A percentile compares a stretch with the other conserved stretches of the same genome.
Evolutionary conservation across 2,797 vertebrate species (phyloP).

Genomic region (Aeoliscus strigatus): DNA sequence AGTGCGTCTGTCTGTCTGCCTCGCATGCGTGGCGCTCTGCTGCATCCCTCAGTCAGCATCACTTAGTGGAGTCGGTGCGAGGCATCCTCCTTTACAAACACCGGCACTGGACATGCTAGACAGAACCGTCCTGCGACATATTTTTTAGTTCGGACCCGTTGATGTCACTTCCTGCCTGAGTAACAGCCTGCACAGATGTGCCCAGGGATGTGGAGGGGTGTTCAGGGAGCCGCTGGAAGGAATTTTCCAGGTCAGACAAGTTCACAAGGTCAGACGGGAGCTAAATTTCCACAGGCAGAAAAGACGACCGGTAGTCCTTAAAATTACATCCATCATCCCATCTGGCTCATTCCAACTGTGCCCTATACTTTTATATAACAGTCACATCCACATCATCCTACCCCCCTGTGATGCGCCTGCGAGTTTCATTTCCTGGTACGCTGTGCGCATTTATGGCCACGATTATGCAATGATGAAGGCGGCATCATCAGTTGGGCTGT

Average conservation of each 20-base stretch:
- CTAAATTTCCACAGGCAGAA: constrained; percentile 18
- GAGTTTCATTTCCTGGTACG: constrained; percentile 56
- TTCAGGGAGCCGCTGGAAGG: constrained; percentile 28
- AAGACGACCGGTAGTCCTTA: constrained; percentile 24
- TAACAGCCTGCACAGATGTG: constrained; percentile 45
- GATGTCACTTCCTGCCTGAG: constrained; percentile 80
- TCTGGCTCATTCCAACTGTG: constrained; percentile 32
- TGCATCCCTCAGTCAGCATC: constrained; percentile 57
- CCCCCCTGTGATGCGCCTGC: constrained; percentile 40
- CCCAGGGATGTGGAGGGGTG: constrained; percentile 44
- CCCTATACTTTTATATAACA: constrained; percentile 63
- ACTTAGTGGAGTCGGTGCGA: constrained; percentile 46
- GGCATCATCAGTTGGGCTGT: constrained; percentile 24
- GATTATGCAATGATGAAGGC: constrained; percentile 52
- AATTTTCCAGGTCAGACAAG: constrained; percentile 49
- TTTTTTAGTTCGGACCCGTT: constrained; percentile 72
- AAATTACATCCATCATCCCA: constrained; percentile 48
- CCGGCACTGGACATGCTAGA: constrained; percentile 60
- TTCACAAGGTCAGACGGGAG: constrained; percentile 64
- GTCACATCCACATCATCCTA: constrained; percentile 46
- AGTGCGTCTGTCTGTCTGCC: constrained; percentile 51
- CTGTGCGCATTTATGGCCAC: constrained; percentile 47
- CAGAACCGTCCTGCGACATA: constrained; percentile 66
- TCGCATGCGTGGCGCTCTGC: constrained; percentile 48
- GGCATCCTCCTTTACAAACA: constrained; percentile 39